These are phyloP conservation scores for Presbytis comata DNA, from an alignment of 2,797 vertebrate genomes.

Conservation along the genomic window DNA sequence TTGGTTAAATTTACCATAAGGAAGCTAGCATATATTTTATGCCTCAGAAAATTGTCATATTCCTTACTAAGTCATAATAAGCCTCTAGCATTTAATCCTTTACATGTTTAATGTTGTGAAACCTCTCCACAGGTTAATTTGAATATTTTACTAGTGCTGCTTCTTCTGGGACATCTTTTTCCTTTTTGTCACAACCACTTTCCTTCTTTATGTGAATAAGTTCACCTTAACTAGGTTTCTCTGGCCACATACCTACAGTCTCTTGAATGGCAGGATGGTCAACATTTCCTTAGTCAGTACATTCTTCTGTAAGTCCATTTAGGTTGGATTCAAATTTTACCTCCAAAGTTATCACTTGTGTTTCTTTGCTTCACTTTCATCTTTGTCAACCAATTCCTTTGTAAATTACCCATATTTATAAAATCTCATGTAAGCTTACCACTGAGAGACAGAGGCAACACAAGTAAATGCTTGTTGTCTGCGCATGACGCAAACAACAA, in stretches of 20 bases:
- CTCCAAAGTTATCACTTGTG: neutral
- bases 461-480: neutral
- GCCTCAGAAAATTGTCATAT: neutral
- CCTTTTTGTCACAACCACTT: neutral
- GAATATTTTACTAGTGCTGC: neutral
- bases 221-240: neutral
- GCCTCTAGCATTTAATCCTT: neutral
- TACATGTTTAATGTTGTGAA: neutral
- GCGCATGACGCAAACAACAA: neutral
- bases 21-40: neutral
- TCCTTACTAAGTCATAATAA: neutral
- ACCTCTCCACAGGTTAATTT: neutral
- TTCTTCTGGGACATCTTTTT: neutral
- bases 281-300: neutral
- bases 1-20: neutral
- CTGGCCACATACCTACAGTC: neutral
- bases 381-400: neutral
- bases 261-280: neutral
- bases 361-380: neutral
- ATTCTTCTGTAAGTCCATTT: neutral
- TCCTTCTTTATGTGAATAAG: neutral
- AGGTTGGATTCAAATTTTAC: neutral
- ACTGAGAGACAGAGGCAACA: neutral
- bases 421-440: neutral
- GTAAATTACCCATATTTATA: neutral